Percentiles rank a stretch among this genome's conserved stretches.
Evolutionary conservation across 2,888 invertebrate species (phyloP).

Genomic region (Phanerotoma sp.): DNA sequence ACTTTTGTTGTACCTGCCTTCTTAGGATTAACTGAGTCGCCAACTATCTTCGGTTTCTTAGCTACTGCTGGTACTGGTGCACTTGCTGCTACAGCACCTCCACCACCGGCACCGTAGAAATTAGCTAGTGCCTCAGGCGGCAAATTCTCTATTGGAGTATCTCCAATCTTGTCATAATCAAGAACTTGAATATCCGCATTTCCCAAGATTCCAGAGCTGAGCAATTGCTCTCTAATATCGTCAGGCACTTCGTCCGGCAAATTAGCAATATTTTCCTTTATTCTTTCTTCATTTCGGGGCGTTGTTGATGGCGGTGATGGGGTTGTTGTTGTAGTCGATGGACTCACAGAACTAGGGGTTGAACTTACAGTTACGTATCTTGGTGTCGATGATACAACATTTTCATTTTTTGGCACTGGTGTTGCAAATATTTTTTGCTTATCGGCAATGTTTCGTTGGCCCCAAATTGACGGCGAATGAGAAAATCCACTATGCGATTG

Average conservation of each 20-base stretch:
- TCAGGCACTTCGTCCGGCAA: conserved; percentile 88
- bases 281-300: conserved; percentile 61
- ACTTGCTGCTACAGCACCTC: conserved; percentile 69
- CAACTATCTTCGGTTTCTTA: conserved; percentile 42
- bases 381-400: conserved; percentile 53
- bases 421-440: conserved; percentile 52
- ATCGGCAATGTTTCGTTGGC: conserved; percentile 42
- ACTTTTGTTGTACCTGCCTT: conserved; percentile 40
- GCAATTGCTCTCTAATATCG: conserved; percentile 77
- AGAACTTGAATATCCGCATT: conserved; percentile 86
- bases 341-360: conserved; percentile 57
- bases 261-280: conserved; percentile 55
- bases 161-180: conserved; percentile 87
- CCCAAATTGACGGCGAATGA: conserved; percentile 46
- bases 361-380: conserved; percentile 56
- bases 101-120: conserved; percentile 83
- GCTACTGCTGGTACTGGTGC: conserved; percentile 70
- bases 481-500: too few relatives aligned
- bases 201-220: conserved; percentile 82
- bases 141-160: conserved; percentile 77
- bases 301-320: conserved; percentile 59
- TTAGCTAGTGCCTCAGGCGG: conserved; percentile 85
- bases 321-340: conserved; percentile 60
- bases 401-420: conserved; percentile 43
- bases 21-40: conserved; percentile 30